phyloP scores from a whole-genome alignment of 2,113 vertebrate genomes.

The Bambusicola thoracicus region DNA sequence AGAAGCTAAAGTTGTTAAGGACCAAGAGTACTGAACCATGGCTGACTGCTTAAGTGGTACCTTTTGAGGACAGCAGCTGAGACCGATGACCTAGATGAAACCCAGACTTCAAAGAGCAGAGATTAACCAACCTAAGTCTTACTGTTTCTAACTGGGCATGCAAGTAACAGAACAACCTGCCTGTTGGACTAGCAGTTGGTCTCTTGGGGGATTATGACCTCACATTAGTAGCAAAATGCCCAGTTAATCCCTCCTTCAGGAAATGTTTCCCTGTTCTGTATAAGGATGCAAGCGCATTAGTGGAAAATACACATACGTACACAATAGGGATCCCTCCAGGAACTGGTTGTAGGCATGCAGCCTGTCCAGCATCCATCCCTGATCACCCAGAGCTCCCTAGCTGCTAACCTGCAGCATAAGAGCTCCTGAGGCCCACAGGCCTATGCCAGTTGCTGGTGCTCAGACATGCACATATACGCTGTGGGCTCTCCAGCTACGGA shows the following conservation, averaged over 20 bases:
- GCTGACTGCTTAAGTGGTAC: not conserved
- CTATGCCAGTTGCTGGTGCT: not conserved
- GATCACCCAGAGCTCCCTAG: not conserved
- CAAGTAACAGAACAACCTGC: not conserved
- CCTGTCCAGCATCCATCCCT: not conserved
- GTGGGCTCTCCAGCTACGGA: not conserved
- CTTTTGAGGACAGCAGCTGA: not conserved
- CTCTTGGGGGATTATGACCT: not conserved
- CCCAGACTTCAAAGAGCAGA: not conserved
- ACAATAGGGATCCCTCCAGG: too few species aligned
- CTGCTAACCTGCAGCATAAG: not conserved
- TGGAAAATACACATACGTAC: not conserved
- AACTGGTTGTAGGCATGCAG: not conserved
- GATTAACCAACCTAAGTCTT: not conserved
- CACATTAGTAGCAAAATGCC: not conserved
- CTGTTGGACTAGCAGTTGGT: not conserved
- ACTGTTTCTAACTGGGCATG: not conserved
- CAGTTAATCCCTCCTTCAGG: not conserved
- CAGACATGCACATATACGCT: not conserved
- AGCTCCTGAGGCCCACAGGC: not conserved
- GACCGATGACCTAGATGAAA: not conserved
- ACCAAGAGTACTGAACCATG: not conserved
- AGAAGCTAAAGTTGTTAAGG: not conserved
- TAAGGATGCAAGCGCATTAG: not conserved
- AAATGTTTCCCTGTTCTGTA: not conserved